phyloP scores from a whole-genome alignment of 2,888 invertebrate species.

The Pandemis cinnamomeana region DNA sequence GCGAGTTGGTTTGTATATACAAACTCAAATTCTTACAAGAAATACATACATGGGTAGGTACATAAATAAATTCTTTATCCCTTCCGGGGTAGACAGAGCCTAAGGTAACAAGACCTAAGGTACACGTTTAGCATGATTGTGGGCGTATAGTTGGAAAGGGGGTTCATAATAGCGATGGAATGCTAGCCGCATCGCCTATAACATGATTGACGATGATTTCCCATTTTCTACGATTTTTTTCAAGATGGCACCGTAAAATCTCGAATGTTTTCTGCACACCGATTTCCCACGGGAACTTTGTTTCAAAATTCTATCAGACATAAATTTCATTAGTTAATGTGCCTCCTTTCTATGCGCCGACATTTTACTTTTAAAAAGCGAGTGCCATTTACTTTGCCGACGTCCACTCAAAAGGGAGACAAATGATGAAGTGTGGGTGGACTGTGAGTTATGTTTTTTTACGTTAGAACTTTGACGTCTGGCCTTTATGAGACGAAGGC shows the following conservation, averaged over 20 bases:
- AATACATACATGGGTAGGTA: too few relatives aligned
- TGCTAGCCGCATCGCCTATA: too few relatives aligned
- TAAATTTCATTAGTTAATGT: neutral
- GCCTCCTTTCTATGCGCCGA: neutral
- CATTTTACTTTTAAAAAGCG: slow-evolving; percentile 26
- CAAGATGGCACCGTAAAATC: neutral
- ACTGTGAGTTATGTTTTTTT: slow-evolving; percentile 30
- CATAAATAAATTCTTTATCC: too few relatives aligned
- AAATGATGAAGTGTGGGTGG: slow-evolving; percentile 32
- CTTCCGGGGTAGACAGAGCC: too few relatives aligned
- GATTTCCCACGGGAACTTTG: neutral
- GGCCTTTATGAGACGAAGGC: slow-evolving; percentile 11
- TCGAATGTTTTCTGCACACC: neutral
- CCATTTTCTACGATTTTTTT: too few relatives aligned
- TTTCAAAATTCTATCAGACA: neutral
- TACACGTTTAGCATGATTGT: too few relatives aligned
- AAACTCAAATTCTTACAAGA: too few relatives aligned
- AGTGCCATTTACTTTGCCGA: slow-evolving; percentile 12
- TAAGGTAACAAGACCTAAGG: too few relatives aligned
- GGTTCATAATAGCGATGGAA: too few relatives aligned
- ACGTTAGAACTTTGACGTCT: slow-evolving; percentile 23
- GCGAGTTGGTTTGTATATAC: too few relatives aligned
- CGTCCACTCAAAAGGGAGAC: slow-evolving; percentile 28
- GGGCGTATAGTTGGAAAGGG: too few relatives aligned
- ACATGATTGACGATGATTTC: too few relatives aligned